phyloP scores from a whole-genome alignment of 2,888 invertebrate species.

The Leptura quadrifasciata region DNA sequence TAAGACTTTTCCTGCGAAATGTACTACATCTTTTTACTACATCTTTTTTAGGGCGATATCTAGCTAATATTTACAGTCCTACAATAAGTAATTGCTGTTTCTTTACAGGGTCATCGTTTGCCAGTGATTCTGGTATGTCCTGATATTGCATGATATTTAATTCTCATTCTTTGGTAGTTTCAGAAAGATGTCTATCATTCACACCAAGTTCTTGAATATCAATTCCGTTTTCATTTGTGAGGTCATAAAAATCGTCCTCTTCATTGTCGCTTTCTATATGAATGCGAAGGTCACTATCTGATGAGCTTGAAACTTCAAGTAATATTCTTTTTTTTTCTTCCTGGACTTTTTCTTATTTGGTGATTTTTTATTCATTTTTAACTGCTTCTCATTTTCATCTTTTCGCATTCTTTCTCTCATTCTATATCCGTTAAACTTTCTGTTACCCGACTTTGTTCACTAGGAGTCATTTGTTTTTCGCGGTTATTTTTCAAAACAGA shows the following conservation, averaged over 20 bases:
- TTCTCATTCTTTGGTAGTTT: too few relatives aligned
- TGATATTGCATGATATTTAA: too few relatives aligned
- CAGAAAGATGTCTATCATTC: too few relatives aligned
- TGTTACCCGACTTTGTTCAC: background rate
- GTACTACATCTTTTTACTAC: too few relatives aligned
- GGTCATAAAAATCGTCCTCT: slow-evolving; percentile 1
- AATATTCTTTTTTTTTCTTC: background rate
- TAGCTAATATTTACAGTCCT: too few relatives aligned
- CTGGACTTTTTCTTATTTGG: background rate
- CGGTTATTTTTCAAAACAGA: background rate
- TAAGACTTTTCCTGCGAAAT: too few relatives aligned
- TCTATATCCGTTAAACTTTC: slow-evolving; percentile 2
- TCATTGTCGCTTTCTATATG: background rate
- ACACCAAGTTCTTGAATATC: too few relatives aligned
- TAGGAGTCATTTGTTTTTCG: background rate
- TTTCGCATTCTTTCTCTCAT: background rate
- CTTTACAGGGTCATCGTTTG: too few relatives aligned
- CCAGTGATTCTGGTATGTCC: too few relatives aligned
- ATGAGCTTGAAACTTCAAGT: background rate
- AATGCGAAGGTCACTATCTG: background rate
- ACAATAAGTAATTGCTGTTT: too few relatives aligned
- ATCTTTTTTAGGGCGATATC: too few relatives aligned
- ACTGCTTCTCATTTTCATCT: slow-evolving; percentile 2
- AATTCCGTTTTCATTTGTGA: slow-evolving; percentile 3
- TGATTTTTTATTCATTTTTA: background rate